Evolutionary conservation across 2,797 vertebrate genomes (phyloP), one percentile per base, ranked within the genome.

Genomic region (Rhadinocentrus ornatus): DNA sequence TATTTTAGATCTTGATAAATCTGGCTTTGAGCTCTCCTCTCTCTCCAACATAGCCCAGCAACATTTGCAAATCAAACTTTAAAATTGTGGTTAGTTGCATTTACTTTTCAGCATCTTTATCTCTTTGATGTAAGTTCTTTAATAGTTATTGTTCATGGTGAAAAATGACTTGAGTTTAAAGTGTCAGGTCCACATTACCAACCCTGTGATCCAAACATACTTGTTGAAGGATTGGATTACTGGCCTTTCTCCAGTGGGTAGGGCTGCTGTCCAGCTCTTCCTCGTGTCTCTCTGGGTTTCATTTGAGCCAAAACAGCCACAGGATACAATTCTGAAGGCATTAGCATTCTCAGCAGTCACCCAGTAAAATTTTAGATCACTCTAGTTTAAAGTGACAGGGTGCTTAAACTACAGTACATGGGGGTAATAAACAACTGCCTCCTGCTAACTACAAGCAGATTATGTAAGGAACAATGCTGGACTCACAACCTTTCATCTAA

Each of bases 331-430:
- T 90, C 92, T 81, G 86, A 91, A 90, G 86, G 87, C 91, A 93
- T 93, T 87, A 85, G 91, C 91, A 92, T 94, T 94, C 91, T 91
- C 92, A 92, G 93, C 93, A 93, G 92, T 92, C 89, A 90, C 82
- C 91, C 90, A 75, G 81, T 75, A 85, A 91, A 89, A 91, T 85
- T 93, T 93, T 92, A 91, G 82, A 91, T 96, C 95, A 95, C 79
- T 73, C 89, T 95, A 94, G 94, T 26, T 79, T 91, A 91, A 95
- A 94, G 91, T 94, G 96, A 95, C 95, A 94, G 82, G 70, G 77
- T 84, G 91, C 79, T 88, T 90, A 86, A 92, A 86, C 93, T 93
- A 93, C 91, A 92, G 88, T 90, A 90, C 91, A 90, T 72, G 75
- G 85, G 81, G 81, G 85, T 92, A 93, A 93, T 93, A 93, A 94